These are phyloP conservation scores for Micromesistius poutassou DNA, from an alignment of 2,797 vertebrate species.

Conservation along the genomic window DNA sequence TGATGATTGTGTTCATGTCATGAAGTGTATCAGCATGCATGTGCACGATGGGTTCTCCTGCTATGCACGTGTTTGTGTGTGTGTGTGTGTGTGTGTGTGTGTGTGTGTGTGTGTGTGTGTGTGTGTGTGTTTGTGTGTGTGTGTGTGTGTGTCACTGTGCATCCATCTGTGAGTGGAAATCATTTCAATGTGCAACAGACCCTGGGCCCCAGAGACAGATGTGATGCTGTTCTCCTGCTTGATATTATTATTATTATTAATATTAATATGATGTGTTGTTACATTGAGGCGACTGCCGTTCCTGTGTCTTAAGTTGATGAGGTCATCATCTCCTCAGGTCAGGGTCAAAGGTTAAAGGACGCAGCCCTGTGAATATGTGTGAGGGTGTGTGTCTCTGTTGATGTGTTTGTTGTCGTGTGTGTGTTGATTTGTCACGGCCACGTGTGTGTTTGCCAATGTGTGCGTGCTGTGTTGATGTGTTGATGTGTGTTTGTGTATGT, in stretches of 20 bases:
- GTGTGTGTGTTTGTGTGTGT: conserved; percentile 2
- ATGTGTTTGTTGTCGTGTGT: conserved; percentile 18
- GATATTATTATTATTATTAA: conserved; percentile 18
- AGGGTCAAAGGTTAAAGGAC: conserved; percentile 48
- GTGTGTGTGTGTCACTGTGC: conserved; percentile 6
- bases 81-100: conserved; percentile 8
- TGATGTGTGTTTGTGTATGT: conserved; percentile 1
- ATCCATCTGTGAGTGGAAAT: conserved; percentile 15
- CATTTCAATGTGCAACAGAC: conserved; percentile 30
- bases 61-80: neutral
- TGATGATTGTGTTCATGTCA: too few species aligned
- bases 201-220: conserved; percentile 50
- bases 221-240: conserved; percentile 6
- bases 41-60: neutral
- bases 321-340: conserved; percentile 31
- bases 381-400: conserved; percentile 4
- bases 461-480: neutral
- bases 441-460: neutral
- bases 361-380: neutral
- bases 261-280: conserved; percentile 37
- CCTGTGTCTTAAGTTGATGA: conserved; percentile 38
- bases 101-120: neutral
- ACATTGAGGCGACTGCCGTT: conserved; percentile 36
- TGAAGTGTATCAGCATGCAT: too few species aligned
- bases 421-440: conserved; percentile 5